phyloP scores from a whole-genome alignment of 2,113 vertebrate species.

The Meles meles region DNA sequence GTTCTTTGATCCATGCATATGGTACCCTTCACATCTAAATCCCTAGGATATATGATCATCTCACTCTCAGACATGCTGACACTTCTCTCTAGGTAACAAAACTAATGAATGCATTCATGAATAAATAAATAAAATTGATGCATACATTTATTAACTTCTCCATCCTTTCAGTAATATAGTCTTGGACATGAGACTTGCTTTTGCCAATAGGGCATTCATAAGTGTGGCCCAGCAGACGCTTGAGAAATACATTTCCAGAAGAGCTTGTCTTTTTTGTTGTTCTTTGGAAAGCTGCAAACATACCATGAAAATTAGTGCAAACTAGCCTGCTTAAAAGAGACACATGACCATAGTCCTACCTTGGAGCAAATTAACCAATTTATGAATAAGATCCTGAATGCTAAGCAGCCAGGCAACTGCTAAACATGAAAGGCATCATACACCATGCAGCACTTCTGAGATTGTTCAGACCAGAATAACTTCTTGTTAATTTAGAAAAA shows the following conservation, averaged over 20 bases:
- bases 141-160: background rate
- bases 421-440: background rate
- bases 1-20: slow-evolving; percentile 23
- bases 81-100: slow-evolving; percentile 27
- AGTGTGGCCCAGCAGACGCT: background rate
- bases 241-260: background rate
- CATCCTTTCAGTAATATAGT: background rate
- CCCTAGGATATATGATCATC: background rate
- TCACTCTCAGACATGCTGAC: slow-evolving; percentile 34
- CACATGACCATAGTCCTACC: background rate
- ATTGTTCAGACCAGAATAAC: background rate
- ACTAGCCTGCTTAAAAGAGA: background rate
- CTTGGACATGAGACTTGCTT: background rate
- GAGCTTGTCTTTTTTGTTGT: background rate
- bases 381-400: background rate
- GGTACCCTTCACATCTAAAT: slow-evolving; percentile 15
- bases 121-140: background rate
- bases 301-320: background rate
- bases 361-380: background rate
- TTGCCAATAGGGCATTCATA: background rate
- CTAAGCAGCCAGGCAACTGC: background rate
- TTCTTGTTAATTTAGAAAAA: background rate
- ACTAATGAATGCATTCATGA: background rate
- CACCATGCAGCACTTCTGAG: fast-evolving
- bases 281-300: background rate